Conservation (phyloP, 2,888 invertebrate species). For the Melitaea athalia region DNA sequence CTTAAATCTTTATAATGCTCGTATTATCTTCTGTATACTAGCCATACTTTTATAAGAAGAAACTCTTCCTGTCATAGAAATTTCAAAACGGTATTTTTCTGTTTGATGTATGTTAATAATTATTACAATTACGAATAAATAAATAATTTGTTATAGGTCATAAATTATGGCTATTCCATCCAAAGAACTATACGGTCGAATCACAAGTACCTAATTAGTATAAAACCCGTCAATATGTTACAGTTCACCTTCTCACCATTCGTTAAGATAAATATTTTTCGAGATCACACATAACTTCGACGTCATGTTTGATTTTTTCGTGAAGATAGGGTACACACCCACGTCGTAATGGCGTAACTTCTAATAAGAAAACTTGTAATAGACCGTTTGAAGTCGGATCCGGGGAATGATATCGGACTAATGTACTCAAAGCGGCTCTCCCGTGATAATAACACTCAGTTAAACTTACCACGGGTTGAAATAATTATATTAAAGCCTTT, state of each 20-base stretch:
- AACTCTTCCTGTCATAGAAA: too few species aligned
- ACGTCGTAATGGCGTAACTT: conserved; percentile 75
- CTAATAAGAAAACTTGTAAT: conserved; percentile 81
- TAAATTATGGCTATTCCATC: too few species aligned
- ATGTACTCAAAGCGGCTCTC: conserved; percentile 63
- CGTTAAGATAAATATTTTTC: not conserved
- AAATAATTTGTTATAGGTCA: too few species aligned
- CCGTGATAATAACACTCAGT: conserved; percentile 39
- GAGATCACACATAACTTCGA: conserved; percentile 14
- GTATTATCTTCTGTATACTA: too few species aligned
- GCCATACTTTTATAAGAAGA: too few species aligned
- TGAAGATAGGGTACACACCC: conserved; percentile 58
- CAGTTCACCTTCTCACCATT: not conserved
- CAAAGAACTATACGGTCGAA: too few species aligned
- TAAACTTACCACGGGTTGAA: conserved; percentile 33
- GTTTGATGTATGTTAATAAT: too few species aligned
- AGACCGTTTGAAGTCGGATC: conserved; percentile 73
- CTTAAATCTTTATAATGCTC: too few species aligned
- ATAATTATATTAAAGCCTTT: not conserved
- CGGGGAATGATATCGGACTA: conserved; percentile 65
- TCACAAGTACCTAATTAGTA: too few species aligned
- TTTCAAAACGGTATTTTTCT: too few species aligned
- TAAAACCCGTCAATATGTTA: too few species aligned
- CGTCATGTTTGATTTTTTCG: conserved; percentile 54
- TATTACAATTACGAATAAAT: too few species aligned